Evolutionary conservation across 2,113 vertebrate species (phyloP), one percentile per base, ranked within the genome.

Genomic region (Macroglossus sobrinus): DNA sequence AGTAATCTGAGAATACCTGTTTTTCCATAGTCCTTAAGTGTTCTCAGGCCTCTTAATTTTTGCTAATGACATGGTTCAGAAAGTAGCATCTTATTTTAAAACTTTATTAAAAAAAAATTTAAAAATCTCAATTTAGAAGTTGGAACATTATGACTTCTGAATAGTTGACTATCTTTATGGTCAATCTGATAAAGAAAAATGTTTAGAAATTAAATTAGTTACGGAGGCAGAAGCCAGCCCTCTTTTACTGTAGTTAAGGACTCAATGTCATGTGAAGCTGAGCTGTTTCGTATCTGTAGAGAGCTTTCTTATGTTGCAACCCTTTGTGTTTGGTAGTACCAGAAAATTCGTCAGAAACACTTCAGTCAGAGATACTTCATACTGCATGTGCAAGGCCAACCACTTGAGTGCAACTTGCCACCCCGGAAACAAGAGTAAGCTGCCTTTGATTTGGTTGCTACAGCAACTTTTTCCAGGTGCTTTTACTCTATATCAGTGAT

Each of bases 101-200:
- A 63, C 55, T 75, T 89, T 63, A 50, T 89, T 59, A 43, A 74
- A 90, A 84, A 47, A 66, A 40, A 91, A 33, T 64, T 91, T 57
- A 38, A 63, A 45, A 82, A 57, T 18, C 50, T 45, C 75, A 64
- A 14, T 61, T 84, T 91, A 87, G 57, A 38, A 50, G 26, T 93
- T 95, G n/a, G 71, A 74, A 79, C 35, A 87, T 78, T 16, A 38
- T 69, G 72, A 89, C 21, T 92, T 92, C 68, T 66, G 76, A 90
- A 71, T 75, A 93, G 24, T 79, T 95, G 40, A 55, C 14, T 68
- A 55, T 85, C 43, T 33, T 55, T 84, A 35, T 93, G 45, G 38
- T 82, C 96, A 64, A 64, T 89, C 24, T 79, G 69, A 84, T 94
- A 84, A 68, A 61, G 47, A 26, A 66, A 28, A 57, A 84, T 90